A percentile compares a stretch with the other conserved stretches of the same genome.
Conservation (phyloP, 1,140 invertebrate genomes). For the Drosophila ambigua region DNA sequence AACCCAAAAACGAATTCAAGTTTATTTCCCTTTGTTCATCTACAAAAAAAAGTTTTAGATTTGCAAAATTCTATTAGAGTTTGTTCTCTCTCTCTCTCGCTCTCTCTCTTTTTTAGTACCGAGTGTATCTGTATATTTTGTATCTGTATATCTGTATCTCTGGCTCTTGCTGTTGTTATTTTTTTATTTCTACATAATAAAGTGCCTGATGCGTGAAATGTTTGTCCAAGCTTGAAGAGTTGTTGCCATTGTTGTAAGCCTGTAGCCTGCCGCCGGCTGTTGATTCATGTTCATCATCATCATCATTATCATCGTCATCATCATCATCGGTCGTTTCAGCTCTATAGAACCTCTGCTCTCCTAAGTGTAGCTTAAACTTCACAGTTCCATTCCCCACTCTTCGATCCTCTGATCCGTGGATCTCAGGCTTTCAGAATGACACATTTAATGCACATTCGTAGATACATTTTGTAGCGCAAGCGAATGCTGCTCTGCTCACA, state of each 20-base stretch:
- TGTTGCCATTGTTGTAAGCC: slow-evolving; percentile 73
- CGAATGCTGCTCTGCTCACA: slow-evolving; percentile 29
- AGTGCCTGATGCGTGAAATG: slow-evolving; percentile 83
- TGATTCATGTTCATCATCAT: slow-evolving; percentile 71
- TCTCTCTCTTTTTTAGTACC: slow-evolving; percentile 31
- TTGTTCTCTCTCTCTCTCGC: slow-evolving; percentile 6
- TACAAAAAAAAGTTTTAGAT: slow-evolving; percentile 35
- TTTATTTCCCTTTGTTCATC: slow-evolving; percentile 49
- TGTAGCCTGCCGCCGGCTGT: slow-evolving; percentile 51
- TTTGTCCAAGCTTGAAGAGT: slow-evolving; percentile 83
- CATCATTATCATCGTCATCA: slow-evolving; percentile 5
- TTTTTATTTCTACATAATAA: slow-evolving; percentile 80
- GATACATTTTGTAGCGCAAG: slow-evolving; percentile 53
- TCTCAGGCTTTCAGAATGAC: slow-evolving; percentile 72
- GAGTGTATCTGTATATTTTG: slow-evolving; percentile 44
- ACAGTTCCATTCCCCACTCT: slow-evolving; percentile 43
- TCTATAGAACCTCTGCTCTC: slow-evolving; percentile 66
- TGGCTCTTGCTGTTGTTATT: slow-evolving; percentile 22
- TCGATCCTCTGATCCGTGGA: slow-evolving; percentile 46
- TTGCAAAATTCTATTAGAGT: slow-evolving; percentile 32
- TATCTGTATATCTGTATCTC: slow-evolving; percentile 29
- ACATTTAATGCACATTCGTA: slow-evolving; percentile 82
- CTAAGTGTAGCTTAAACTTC: slow-evolving; percentile 18
- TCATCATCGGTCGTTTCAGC: slow-evolving; percentile 26
- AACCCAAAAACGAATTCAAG: slow-evolving; percentile 39